Evolutionary conservation across 2,797 vertebrate genomes (phyloP).

Genomic region (Xiphorhynchus erythropygius): DNA sequence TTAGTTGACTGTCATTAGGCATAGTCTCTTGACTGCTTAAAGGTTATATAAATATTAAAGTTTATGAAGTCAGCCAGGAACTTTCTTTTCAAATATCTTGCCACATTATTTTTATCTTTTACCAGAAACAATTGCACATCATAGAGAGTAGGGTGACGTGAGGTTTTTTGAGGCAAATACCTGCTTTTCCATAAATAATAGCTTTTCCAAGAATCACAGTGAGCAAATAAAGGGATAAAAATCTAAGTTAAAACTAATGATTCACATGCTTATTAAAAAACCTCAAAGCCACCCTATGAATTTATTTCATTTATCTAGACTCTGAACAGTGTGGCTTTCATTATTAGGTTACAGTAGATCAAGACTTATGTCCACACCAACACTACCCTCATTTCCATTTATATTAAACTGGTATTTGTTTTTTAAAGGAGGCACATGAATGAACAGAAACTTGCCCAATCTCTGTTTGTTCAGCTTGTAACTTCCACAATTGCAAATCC

Average conservation of each 20-base stretch:
- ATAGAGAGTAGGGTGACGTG: not conserved
- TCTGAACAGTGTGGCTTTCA: slow-evolving; percentile 72
- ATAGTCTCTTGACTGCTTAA: slow-evolving; percentile 47
- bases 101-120: slow-evolving; percentile 30
- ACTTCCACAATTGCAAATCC: slow-evolving; percentile 78
- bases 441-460: slow-evolving; percentile 77
- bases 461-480: slow-evolving; percentile 84
- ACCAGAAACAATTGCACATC: not conserved
- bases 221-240: slow-evolving; percentile 50
- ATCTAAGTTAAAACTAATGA: slow-evolving; percentile 52
- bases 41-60: slow-evolving; percentile 70
- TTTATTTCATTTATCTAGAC: slow-evolving; percentile 72
- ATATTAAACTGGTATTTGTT: slow-evolving; percentile 84
- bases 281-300: not conserved
- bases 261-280: slow-evolving; percentile 49
- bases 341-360: slow-evolving; percentile 82
- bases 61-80: slow-evolving; percentile 38
- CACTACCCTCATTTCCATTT: slow-evolving; percentile 83
- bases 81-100: slow-evolving; percentile 14
- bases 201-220: not conserved
- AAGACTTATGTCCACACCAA: slow-evolving; percentile 80
- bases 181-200: slow-evolving; percentile 1
- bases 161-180: not conserved
- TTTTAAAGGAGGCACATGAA: slow-evolving; percentile 77
- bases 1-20: slow-evolving; percentile 59